These are phyloP conservation scores for Nasonia longicornis DNA, from an alignment of 1,140 invertebrate species.

Conservation along the genomic window DNA sequence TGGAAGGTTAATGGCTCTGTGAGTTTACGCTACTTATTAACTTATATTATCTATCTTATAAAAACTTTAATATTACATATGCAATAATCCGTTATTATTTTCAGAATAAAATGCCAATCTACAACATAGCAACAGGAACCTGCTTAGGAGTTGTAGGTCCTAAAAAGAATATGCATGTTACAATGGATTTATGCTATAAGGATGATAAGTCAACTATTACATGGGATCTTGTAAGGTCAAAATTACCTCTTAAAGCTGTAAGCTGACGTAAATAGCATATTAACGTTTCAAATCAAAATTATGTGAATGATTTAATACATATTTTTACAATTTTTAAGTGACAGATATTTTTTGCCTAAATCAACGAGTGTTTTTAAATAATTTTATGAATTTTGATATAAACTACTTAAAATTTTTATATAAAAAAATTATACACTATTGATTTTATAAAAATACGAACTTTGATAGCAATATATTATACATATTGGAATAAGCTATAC, in stretches of 20 bases:
- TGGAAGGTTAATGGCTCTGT: conserved; percentile 84
- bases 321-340: background rate
- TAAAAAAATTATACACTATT: background rate
- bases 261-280: conserved; percentile 55
- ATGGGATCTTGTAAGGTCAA: conserved; percentile 80
- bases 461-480: background rate
- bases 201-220: conserved; percentile 68
- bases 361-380: background rate
- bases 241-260: conserved; percentile 52
- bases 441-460: background rate
- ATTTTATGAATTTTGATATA: background rate
- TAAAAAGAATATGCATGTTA: conserved; percentile 70
- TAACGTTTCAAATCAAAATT: background rate
- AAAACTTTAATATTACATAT: background rate
- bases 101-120: conserved; percentile 80
- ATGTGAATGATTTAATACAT: background rate
- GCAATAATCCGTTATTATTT: conserved; percentile 48
- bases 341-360: too few species aligned
- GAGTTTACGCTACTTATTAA: conserved; percentile 54
- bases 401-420: background rate
- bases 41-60: background rate
- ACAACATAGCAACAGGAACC: conserved; percentile 87
- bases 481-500: background rate
- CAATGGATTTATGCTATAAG: conserved; percentile 81
- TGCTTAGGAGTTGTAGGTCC: conserved; percentile 77